Conservation (phyloP, 1,140 invertebrate species). For the Musca vetustissima region DNA sequence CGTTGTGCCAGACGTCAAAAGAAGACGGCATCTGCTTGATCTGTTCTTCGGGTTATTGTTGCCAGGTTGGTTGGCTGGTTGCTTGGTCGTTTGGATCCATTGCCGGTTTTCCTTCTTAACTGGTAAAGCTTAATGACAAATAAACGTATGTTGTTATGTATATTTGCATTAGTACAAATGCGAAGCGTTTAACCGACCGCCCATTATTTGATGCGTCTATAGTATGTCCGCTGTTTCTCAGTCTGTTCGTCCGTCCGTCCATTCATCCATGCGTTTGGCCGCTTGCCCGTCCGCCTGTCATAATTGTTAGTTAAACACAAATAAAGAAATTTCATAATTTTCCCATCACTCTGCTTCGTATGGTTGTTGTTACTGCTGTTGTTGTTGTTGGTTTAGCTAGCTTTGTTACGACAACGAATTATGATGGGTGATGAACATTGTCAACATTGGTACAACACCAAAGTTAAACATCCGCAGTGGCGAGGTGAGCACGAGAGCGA, state of each 20-base stretch:
- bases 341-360: constrained; percentile 38
- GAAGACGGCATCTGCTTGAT: constrained; percentile 8
- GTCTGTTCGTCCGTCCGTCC: no score
- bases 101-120: no score
- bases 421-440: constrained; percentile 30
- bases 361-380: constrained; percentile 1
- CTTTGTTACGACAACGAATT: constrained; percentile 36
- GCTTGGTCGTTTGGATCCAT: background rate
- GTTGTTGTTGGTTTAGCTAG: constrained; percentile 11
- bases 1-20: constrained; percentile 30
- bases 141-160: constrained; percentile 26
- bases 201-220: background rate
- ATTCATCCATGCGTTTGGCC: background rate
- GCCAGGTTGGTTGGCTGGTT: no score
- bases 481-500: background rate
- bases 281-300: constrained; percentile 37
- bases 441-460: constrained; percentile 10
- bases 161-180: background rate
- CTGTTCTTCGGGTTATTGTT: constrained; percentile 1
- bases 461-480: constrained; percentile 1
- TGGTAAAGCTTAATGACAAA: constrained; percentile 48
- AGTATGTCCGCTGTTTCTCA: background rate
- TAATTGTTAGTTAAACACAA: constrained; percentile 56
- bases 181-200: background rate
- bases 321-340: constrained; percentile 55